Percentiles rank a stretch among this genome's conserved stretches.
Conservation (phyloP, 2,888 invertebrate genomes). For the Anthophora plumipes region DNA sequence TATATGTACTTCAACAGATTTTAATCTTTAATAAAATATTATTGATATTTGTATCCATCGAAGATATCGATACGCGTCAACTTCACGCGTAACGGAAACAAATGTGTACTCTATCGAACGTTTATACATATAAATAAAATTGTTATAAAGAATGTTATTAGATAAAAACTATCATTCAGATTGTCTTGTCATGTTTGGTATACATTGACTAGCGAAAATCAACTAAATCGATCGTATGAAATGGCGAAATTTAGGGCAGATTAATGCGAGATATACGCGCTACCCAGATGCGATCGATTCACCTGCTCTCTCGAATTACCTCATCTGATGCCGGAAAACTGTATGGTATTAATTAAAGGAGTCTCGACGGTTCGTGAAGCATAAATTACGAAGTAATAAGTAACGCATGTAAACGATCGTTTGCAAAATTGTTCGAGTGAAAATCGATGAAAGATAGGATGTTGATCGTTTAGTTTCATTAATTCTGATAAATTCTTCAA, state of each 20-base stretch:
- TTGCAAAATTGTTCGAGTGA: not conserved
- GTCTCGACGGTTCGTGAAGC: not conserved
- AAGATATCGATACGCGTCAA: not conserved
- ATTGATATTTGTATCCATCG: not conserved
- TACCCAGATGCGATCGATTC: constrained; percentile 42
- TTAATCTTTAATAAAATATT: not conserved
- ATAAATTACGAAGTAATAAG: not conserved
- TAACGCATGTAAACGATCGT: not conserved
- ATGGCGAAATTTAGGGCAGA: constrained; percentile 44
- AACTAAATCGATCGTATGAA: constrained; percentile 9
- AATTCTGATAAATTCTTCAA: not conserved
- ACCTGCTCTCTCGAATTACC: constrained; percentile 23
- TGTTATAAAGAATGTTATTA: not conserved
- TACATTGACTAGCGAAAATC: not conserved
- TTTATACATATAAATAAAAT: too few species aligned
- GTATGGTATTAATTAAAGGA: constrained; percentile 18
- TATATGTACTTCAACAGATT: not conserved
- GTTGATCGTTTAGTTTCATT: not conserved
- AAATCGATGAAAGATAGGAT: not conserved
- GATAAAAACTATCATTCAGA: not conserved
- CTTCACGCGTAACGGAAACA: not conserved
- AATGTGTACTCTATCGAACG: not conserved
- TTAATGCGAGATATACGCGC: constrained; percentile 24
- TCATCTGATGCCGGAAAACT: not conserved
- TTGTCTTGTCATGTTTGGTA: not conserved